phyloP scores from a whole-genome alignment of 2,888 invertebrate species.

The Cataglyphis rosenhaueri region DNA sequence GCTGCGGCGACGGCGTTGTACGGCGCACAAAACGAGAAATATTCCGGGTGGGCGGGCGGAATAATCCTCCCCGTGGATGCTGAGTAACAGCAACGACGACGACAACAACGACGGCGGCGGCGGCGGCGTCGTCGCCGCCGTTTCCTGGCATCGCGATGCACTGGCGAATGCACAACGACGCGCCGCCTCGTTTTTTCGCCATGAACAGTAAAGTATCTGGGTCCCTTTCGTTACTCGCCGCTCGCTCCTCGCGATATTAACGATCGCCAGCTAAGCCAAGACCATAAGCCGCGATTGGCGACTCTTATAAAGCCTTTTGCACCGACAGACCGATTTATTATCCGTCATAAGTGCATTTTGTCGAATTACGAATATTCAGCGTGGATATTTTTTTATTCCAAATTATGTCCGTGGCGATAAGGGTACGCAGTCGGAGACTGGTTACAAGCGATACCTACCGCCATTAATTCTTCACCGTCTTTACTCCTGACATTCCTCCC shows the following conservation, averaged over 20 bases:
- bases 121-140: not conserved
- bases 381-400: slow-evolving; percentile 6
- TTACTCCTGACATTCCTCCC: not conserved
- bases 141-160: slow-evolving; percentile 42
- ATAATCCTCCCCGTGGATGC: slow-evolving; percentile 44
- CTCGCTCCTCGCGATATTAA: slow-evolving; percentile 24
- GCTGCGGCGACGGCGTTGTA: not conserved
- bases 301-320: slow-evolving; percentile 7
- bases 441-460: not conserved
- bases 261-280: slow-evolving; percentile 25
- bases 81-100: slow-evolving; percentile 3
- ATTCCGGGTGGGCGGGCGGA: slow-evolving; percentile 28
- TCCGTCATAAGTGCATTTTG: not conserved
- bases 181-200: slow-evolving; percentile 26
- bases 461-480: slow-evolving; percentile 25
- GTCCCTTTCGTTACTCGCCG: slow-evolving; percentile 29
- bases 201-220: slow-evolving; percentile 25
- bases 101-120: not conserved
- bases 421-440: not conserved
- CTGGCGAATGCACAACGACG: slow-evolving; percentile 28
- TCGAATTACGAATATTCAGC: not conserved
- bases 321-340: slow-evolving; percentile 19
- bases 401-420: not conserved
- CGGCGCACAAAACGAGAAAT: slow-evolving; percentile 48
- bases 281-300: not conserved